These are phyloP conservation scores for Neopelma chrysocephalum DNA, from an alignment of 2,797 vertebrate genomes.

Conservation along the genomic window DNA sequence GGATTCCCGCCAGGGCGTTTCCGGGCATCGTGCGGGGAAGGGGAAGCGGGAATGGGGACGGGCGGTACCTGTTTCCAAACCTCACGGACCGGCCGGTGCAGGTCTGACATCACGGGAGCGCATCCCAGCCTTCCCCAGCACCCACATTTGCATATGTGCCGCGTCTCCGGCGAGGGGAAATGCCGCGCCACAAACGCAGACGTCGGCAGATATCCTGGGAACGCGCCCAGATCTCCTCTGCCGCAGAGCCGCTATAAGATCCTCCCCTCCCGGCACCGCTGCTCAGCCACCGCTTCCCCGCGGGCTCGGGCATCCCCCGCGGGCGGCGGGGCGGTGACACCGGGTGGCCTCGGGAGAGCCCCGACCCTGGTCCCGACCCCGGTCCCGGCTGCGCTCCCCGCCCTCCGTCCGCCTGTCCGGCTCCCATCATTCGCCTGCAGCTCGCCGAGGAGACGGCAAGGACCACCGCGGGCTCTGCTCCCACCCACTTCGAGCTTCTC, in stretches of 20 bases:
- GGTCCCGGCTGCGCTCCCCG: background rate
- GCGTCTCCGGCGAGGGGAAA: background rate
- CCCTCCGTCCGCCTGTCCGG: background rate
- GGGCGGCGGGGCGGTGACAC: background rate
- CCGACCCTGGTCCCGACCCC: fast-evolving
- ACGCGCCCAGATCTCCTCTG: fast-evolving
- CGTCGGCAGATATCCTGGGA: background rate
- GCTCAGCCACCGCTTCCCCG: background rate
- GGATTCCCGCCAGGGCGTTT: background rate
- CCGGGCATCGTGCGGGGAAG: background rate
- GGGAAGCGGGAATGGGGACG: fast-evolving
- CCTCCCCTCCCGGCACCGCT: background rate
- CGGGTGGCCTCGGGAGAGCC: background rate
- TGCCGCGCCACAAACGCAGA: background rate
- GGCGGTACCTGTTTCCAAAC: background rate
- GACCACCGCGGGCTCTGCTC: too few species aligned
- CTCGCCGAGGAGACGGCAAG: background rate
- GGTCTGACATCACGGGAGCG: background rate
- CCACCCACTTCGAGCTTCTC: too few species aligned
- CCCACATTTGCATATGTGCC: background rate
- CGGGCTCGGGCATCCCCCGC: background rate
- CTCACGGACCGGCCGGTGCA: fast-evolving
- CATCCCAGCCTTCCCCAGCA: background rate
- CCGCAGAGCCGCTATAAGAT: background rate
- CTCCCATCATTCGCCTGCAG: background rate